A percentile compares a stretch with the other conserved stretches of the same genome.
Evolutionary conservation across 2,113 vertebrate genomes (phyloP).

Genomic region (Shinisaurus crocodilurus): DNA sequence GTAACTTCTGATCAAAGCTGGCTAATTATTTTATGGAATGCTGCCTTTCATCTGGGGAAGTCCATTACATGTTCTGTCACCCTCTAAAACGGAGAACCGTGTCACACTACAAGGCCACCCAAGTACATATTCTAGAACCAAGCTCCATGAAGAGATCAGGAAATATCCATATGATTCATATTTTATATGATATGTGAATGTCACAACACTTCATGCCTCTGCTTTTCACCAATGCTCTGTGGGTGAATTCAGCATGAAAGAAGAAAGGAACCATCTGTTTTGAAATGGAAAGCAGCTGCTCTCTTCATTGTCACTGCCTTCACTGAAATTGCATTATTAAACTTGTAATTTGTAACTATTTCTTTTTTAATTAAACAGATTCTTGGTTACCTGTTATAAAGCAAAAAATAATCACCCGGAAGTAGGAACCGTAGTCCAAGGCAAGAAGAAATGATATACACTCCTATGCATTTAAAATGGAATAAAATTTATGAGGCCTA

Average conservation of each 20-base stretch:
- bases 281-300: slow-evolving; percentile 62
- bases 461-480: neutral
- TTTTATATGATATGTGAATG: slow-evolving; percentile 16
- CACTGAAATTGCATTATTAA: slow-evolving; percentile 57
- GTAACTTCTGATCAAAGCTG: neutral
- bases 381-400: slow-evolving; percentile 12
- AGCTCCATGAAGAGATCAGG: neutral
- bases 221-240: slow-evolving; percentile 8
- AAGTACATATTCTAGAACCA: neutral
- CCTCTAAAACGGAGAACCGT: neutral
- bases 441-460: neutral
- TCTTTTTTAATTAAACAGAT: slow-evolving; percentile 54
- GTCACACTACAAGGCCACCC: neutral
- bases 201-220: neutral
- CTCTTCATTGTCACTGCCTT: slow-evolving; percentile 45
- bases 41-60: neutral
- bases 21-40: neutral
- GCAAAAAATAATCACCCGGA: slow-evolving; percentile 2
- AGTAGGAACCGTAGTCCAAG: neutral
- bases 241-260: slow-evolving; percentile 31
- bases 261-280: slow-evolving; percentile 60
- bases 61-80: neutral
- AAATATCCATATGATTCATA: neutral
- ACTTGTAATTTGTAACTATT: slow-evolving; percentile 52
- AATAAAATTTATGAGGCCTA: neutral